Base-by-base conservation (phyloP, 2,888 invertebrate genomes). In the Atrina japonica region DNA sequence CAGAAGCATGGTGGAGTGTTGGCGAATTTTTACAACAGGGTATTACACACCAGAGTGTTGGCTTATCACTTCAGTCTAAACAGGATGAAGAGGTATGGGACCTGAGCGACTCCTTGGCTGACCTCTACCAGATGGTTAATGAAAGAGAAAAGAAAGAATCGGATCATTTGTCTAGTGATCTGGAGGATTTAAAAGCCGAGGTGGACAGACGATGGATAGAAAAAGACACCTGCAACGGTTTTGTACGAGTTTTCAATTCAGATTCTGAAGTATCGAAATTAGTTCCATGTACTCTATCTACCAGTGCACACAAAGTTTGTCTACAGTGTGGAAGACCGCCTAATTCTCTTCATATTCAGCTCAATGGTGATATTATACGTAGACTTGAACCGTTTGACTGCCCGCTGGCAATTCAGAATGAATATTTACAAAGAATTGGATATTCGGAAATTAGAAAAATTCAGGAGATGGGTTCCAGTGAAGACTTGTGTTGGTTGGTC, bases 401-500 rank as follows among this genome's bases (percentile, higher is more conserved):
- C 76, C 91, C 91, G 0, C 79, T 91, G 70, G 87, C 85, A 3
- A 80, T 91, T 55, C 91, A 91, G 84, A 91, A 91, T 78, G 90
- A 91, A 66, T 90, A 88, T 76, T 83, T 91, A 49, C 77, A 84
- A 30, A 84, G 82, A n/a, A 83, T 91, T 21, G 91, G 91, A 0
- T 89, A 88, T 80, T 77, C 76, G 1, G 87, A 90, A 63, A 75
- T 85, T 11, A 72, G 73, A 49, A 82, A 89, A 25, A 87, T 90
- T 18, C 91, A 91, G 76, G 84, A 88, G 76, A 87, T 89, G 61
- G 91, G 91, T 5, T 77, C 84, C 3, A 79, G 78, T 16, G 83
- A 84, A 45, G 88, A 90, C 49, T 80, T 91, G 18, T 81, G 85
- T 18, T 90, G 83, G 75, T 83, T 91, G 52, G 85, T 91, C 61